Evolutionary conservation across 2,797 vertebrate species (phyloP).

Genomic region (Morus bassanus): DNA sequence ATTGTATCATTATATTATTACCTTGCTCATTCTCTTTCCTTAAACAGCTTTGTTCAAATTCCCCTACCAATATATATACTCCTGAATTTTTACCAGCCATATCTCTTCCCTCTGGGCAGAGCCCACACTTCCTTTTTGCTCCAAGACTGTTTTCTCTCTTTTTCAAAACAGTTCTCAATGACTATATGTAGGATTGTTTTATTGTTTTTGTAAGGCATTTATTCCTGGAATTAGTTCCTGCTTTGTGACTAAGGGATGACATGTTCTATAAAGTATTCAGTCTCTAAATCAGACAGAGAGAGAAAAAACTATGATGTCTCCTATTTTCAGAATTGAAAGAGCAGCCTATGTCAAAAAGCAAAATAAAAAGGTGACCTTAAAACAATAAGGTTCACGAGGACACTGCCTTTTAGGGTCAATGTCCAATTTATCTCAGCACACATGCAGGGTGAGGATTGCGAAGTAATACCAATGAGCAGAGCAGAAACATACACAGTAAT

Average conservation of each 20-base stretch:
- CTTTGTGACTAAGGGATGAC: background rate
- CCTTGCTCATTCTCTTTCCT: background rate
- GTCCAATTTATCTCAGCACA: slow-evolving; percentile 11
- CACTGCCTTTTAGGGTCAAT: background rate
- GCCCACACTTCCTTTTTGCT: background rate
- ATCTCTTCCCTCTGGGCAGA: background rate
- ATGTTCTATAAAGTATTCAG: background rate
- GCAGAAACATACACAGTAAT: slow-evolving; percentile 33
- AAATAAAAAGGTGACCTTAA: background rate
- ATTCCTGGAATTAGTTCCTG: background rate
- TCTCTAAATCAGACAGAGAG: background rate
- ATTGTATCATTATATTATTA: background rate
- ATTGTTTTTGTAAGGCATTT: background rate
- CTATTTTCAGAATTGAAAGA: background rate
- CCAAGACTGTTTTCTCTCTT: background rate
- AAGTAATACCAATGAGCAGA: slow-evolving; percentile 38
- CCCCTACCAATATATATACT: background rate
- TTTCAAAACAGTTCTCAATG: background rate
- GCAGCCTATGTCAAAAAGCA: background rate
- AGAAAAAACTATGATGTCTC: background rate
- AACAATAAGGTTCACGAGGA: background rate
- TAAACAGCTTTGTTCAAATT: slow-evolving; percentile 12
- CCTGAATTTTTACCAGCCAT: background rate
- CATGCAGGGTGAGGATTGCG: background rate
- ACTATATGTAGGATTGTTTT: background rate